Evolutionary conservation across 2,797 vertebrate species (phyloP), one percentile per base, ranked within the genome.

Genomic region (Leptatherina wallacei): DNA sequence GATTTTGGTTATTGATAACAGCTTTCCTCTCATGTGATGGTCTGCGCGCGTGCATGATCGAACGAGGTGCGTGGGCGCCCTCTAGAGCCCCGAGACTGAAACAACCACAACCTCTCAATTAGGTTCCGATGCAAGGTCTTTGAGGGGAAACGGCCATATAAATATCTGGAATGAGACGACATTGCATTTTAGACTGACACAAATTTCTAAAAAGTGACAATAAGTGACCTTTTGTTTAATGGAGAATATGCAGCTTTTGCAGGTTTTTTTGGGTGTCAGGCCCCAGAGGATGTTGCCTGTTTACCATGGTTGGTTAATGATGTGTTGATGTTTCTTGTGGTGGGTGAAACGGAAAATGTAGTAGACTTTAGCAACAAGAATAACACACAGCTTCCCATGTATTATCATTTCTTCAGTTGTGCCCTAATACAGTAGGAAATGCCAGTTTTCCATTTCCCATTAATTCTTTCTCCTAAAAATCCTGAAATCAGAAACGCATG

Each of bases 41-140:
- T 52, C 73, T 59, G 12, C 44, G 56, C 27, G 62, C 30, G 20
- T 54, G 11, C 7, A 32, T 24, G 8, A 32, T 27, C n/a, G 3
- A 73, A 61, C 70, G 61, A 2, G 32, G 49, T 24, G 13, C 38
- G 11, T 42, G 12, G 40, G 72, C 68, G 82, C 77, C 85, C 72
- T 74, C 92, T 84, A 59, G 79, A 69, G 91, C 0, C 20, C 1
- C 0, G 1, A 30, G 2, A 40, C 4, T 13, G 27, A 64, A 71
- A 38, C 33, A 42, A 7, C 14, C 20, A 32, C 30, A 32, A 32
- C 30, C 30, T 32, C 30, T 32, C n/a, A 47, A 24, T 44, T 24
- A 12, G 3, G 24, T 58, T 63, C 40, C 32, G n/a, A 29, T 13
- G 29, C 9, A 65, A 20, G 18, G 2, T 18, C 14, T 10, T 38